phyloP scores from a whole-genome alignment of 1,140 invertebrate species.

The Akabosia matsudoensis region DNA sequence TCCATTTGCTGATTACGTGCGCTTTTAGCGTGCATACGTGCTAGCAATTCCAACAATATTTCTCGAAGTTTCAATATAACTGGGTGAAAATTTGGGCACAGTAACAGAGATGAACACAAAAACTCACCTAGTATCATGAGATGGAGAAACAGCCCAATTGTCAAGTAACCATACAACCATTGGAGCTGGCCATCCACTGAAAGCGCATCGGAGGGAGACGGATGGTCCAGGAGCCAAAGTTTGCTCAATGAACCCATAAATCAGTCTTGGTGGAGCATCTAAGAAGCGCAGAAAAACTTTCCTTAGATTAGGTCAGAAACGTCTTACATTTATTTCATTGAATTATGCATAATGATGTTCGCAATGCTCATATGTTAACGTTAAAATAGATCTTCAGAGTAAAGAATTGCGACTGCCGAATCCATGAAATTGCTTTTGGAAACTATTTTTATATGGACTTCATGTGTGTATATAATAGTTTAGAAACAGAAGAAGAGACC shows the following conservation, averaged over 20 bases:
- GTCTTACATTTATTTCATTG: too few relatives aligned
- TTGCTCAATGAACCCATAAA: slow-evolving; percentile 51
- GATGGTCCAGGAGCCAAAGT: slow-evolving; percentile 53
- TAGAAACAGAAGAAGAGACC: too few relatives aligned
- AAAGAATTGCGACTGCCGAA: too few relatives aligned
- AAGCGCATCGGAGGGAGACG: slow-evolving; percentile 54
- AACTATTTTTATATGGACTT: too few relatives aligned
- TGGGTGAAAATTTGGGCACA: not conserved
- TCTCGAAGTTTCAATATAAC: too few relatives aligned
- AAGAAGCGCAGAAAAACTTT: slow-evolving; percentile 25
- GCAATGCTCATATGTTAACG: too few relatives aligned
- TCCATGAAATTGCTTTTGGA: too few relatives aligned
- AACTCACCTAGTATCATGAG: slow-evolving; percentile 34
- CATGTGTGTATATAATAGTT: too few relatives aligned
- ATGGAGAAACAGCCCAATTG: slow-evolving; percentile 47
- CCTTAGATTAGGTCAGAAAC: slow-evolving; percentile 14
- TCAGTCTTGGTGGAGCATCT: slow-evolving; percentile 48
- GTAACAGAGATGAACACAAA: not conserved
- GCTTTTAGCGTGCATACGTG: not conserved
- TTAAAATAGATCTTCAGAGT: too few relatives aligned
- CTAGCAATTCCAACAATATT: not conserved
- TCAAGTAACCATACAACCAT: slow-evolving; percentile 52
- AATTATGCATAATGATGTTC: too few relatives aligned
- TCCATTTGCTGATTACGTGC: not conserved
- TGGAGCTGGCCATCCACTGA: slow-evolving; percentile 55